Base-by-base conservation (phyloP, 2,888 invertebrate species). In the Blera fallax region DNA sequence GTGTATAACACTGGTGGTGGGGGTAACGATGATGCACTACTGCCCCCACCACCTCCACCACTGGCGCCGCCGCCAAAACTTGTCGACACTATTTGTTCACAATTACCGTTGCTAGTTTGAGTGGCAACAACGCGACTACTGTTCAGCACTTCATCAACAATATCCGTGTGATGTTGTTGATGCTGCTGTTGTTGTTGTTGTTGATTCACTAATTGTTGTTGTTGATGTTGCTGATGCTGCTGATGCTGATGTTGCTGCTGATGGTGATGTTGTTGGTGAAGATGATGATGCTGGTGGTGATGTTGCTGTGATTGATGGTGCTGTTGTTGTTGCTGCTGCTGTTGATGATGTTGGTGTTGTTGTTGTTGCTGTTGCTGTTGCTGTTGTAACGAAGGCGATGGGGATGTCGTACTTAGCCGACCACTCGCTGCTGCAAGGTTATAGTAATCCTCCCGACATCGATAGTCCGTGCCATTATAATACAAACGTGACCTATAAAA, bases 371-470 rank as follows among this genome's bases (percentile, higher is more conserved):
- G 80, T 24, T 87, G 87, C 4, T 87, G 85, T 37, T 89, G 89
- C 34, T 88, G 79, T 70, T 88, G 89, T 6, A 88, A 67, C 16
- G 89, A 80, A 50, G 89, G 83, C 52, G 88, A 87, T 60, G 87
- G 88, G n/a, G 88, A 88, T 60, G 88, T 43, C 11, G 88, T 62
- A 85, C 80, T 87, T 37, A 89, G 74, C 18, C 89, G 87, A n/a
- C 88, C 89, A 16, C 77, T 87, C 56, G 85, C 67, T 83, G 88
- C 88, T 74, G 89, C 90, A 29, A 88, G 78, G 24, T 89, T 82
- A 88, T 91, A 91, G 81, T 89, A 91, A 87, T 92, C 91, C 69
- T 92, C 92, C 21, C 91, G 90, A 83, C 91, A 91, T 88, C 91
- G 90, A 65, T 89, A 91, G 87, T 92, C 92, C 48, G 90, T 89